These are phyloP conservation scores for Norana najaformis DNA, from an alignment of 2,888 invertebrate species.

Conservation along the genomic window DNA sequence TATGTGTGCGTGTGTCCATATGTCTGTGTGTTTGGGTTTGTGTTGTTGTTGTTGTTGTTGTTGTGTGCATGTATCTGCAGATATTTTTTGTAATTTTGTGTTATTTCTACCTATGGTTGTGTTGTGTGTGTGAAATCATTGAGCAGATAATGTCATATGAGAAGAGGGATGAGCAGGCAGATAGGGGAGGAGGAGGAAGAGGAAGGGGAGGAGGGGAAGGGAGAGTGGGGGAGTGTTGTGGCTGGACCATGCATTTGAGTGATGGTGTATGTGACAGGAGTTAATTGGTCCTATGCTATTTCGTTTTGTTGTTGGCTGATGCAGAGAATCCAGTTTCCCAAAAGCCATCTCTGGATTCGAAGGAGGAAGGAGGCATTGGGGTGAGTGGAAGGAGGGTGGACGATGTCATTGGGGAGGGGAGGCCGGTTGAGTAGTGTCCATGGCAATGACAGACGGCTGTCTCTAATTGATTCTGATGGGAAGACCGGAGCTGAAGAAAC, in stretches of 20 bases:
- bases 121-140: neutral
- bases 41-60: too few species aligned
- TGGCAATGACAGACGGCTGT: slow-evolving; percentile 3
- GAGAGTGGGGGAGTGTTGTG: neutral
- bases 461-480: slow-evolving; percentile 13
- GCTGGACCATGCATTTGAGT: neutral
- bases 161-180: neutral
- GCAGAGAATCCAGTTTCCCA: neutral
- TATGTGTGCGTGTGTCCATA: too few species aligned
- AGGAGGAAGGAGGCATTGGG: neutral
- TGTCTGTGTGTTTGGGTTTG: too few species aligned
- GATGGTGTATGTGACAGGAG: neutral
- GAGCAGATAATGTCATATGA: neutral
- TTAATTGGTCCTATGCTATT: slow-evolving; percentile 13
- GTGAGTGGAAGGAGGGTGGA: neutral
- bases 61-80: neutral
- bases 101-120: neutral
- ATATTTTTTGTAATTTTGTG: neutral
- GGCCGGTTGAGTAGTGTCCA: neutral
- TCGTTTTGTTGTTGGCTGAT: neutral
- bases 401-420: neutral
- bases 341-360: neutral
- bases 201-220: neutral
- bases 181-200: neutral
- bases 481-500: neutral